phyloP scores from a whole-genome alignment of 2,113 vertebrate species.

The Lampris incognitus region DNA sequence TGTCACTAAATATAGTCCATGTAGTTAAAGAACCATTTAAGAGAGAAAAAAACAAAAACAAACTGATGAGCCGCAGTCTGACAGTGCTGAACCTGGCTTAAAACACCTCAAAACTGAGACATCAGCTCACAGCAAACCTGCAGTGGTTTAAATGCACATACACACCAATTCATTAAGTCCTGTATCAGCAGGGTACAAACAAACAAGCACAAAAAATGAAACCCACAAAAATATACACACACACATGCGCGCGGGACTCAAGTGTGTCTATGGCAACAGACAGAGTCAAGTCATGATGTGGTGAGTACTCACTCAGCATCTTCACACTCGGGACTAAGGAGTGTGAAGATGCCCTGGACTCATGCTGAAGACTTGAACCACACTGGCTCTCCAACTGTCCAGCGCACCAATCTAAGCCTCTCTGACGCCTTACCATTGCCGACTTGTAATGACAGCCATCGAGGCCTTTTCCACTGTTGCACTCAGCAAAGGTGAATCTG shows the following conservation, averaged over 20 bases:
- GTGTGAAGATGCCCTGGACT: constrained; percentile 26
- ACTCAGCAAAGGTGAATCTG: background rate
- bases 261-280: constrained; percentile 58
- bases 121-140: background rate
- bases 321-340: constrained; percentile 53
- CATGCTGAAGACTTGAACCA: background rate
- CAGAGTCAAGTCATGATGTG: constrained; percentile 36
- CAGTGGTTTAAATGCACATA: background rate
- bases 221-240: constrained; percentile 13
- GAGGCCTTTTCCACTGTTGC: too few relatives aligned
- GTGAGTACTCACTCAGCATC: constrained; percentile 8
- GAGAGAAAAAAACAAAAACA: too few relatives aligned
- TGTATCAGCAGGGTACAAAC: constrained; percentile 27
- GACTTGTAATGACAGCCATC: background rate
- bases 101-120: constrained; percentile 21
- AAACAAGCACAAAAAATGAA: background rate
- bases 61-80: too few relatives aligned
- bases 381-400: background rate
- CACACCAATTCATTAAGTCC: background rate
- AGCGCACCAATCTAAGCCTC: background rate
- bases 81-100: constrained; percentile 4
- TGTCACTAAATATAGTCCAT: too few relatives aligned
- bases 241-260: constrained; percentile 36
- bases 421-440: background rate
- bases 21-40: too few relatives aligned